Percentiles rank a stretch among this genome's conserved stretches.
phyloP scores from a whole-genome alignment of 2,113 vertebrate genomes.

The Falcunculus frontatus region DNA sequence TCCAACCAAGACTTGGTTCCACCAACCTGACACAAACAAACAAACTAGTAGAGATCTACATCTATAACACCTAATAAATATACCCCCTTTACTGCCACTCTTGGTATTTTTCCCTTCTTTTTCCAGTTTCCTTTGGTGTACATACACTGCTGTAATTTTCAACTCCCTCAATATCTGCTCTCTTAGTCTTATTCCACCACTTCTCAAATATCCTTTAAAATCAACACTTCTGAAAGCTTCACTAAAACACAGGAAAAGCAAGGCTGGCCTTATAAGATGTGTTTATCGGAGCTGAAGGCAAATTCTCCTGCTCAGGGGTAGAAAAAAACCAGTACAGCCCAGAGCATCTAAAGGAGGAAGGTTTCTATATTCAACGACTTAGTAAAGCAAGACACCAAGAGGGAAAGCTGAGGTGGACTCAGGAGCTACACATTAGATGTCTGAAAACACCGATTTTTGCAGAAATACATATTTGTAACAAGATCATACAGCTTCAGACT shows the following conservation, averaged over 20 bases:
- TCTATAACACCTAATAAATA: not conserved
- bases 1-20: not conserved
- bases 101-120: not conserved
- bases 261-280: not conserved
- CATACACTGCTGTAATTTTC: not conserved
- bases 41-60: not conserved
- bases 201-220: not conserved
- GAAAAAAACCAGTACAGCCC: not conserved
- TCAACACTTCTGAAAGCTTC: not conserved
- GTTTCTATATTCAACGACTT: not conserved
- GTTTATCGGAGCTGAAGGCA: not conserved
- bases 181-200: not conserved
- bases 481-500: not conserved
- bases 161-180: not conserved
- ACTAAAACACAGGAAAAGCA: not conserved
- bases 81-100: not conserved
- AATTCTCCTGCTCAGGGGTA: not conserved
- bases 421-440: fast-evolving
- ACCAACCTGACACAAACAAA: not conserved
- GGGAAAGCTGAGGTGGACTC: fast-evolving
- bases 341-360: not conserved
- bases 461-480: not conserved
- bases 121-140: not conserved
- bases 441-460: not conserved
- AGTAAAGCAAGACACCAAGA: not conserved